These are phyloP conservation scores for Raja brachyura DNA, from an alignment of 2,113 vertebrate genomes.

Conservation along the genomic window DNA sequence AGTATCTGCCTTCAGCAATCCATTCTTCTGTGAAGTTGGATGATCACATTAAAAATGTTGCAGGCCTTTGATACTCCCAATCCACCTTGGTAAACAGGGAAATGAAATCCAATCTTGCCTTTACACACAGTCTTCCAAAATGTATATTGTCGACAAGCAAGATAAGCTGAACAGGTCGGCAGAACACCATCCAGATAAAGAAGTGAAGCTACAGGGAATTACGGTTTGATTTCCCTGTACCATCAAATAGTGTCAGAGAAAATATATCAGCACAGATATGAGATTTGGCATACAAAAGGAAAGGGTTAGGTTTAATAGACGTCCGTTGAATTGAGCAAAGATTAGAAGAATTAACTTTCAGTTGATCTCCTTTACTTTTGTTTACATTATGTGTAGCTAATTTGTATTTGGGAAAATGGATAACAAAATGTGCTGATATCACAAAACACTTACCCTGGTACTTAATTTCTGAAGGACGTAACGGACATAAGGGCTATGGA, in stretches of 20 bases:
- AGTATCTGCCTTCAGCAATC: not conserved
- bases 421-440: not conserved
- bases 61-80: not conserved
- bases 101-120: slow-evolving; percentile 23
- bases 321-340: not conserved
- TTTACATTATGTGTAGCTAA: not conserved
- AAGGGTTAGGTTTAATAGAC: not conserved
- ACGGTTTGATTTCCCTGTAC: not conserved
- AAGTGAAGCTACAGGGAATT: not conserved
- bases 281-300: not conserved
- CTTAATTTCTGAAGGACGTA: not conserved
- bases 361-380: not conserved
- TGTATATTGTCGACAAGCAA: slow-evolving; percentile 3
- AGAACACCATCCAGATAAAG: not conserved
- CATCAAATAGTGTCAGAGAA: not conserved
- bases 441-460: not conserved
- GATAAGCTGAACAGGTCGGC: not conserved
- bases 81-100: not conserved
- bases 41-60: slow-evolving; percentile 13
- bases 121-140: not conserved
- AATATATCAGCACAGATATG: not conserved
- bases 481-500: no score
- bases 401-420: not conserved
- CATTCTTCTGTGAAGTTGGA: not conserved
- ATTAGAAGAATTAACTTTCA: not conserved